phyloP scores from a whole-genome alignment of 2,888 invertebrate species.

The Microctonus hyperodae region DNA sequence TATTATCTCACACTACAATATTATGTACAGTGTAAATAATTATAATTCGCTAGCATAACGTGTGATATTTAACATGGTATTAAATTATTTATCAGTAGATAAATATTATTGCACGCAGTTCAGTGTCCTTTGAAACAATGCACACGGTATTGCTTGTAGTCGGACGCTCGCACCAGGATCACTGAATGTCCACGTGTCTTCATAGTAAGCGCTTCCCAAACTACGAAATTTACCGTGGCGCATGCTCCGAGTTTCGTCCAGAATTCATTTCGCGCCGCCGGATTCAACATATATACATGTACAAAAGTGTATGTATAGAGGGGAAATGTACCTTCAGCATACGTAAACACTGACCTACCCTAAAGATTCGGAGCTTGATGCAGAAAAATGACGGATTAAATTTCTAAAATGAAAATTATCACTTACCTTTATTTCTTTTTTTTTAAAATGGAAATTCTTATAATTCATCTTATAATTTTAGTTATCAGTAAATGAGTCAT shows the following conservation, averaged over 20 bases:
- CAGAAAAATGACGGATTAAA: neutral
- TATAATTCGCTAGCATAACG: neutral
- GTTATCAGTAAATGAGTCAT: neutral
- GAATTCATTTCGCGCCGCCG: slow-evolving; percentile 17
- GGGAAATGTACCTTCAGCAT: neutral
- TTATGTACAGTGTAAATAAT: neutral
- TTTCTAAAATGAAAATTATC: too few relatives aligned
- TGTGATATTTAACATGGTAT: neutral
- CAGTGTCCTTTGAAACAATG: neutral
- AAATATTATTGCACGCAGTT: neutral
- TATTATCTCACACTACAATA: neutral
- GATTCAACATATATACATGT: neutral
- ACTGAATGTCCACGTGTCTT: slow-evolving; percentile 56
- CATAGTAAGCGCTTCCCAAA: neutral
- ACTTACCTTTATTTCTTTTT: too few relatives aligned
- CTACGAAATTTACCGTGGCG: slow-evolving; percentile 39
- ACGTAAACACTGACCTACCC: slow-evolving; percentile 35
- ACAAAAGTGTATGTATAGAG: neutral
- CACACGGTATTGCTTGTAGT: neutral
- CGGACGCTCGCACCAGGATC: slow-evolving; percentile 45
- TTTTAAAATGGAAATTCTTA: too few relatives aligned
- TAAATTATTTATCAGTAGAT: neutral
- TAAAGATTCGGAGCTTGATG: slow-evolving; percentile 22
- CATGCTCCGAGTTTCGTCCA: slow-evolving; percentile 47
- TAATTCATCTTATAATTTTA: neutral